Evolutionary conservation across 2,113 vertebrate genomes (phyloP).

Genomic region (Pedetes capensis): DNA sequence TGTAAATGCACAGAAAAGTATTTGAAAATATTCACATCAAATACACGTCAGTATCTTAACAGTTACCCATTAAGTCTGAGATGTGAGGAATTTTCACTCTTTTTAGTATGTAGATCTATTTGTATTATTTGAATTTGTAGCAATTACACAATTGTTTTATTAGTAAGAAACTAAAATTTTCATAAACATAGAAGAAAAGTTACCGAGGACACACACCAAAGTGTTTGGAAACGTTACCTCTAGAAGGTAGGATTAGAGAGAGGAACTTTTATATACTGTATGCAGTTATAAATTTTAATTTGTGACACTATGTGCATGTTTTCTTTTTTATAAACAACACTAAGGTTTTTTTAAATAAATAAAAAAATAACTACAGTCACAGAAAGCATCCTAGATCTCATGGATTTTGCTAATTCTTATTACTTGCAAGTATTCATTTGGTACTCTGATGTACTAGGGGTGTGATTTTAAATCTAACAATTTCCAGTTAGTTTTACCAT

Average conservation of each 20-base stretch:
- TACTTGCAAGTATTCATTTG: neutral
- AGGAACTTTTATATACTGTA: neutral
- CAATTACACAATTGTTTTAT: neutral
- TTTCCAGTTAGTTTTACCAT: conserved; percentile 17
- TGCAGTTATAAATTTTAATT: neutral
- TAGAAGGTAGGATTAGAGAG: neutral
- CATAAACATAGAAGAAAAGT: neutral
- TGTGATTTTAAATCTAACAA: neutral
- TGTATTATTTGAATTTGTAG: neutral
- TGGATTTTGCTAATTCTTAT: neutral
- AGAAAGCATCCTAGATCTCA: neutral
- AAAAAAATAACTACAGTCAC: neutral
- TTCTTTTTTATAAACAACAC: neutral
- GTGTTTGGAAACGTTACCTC: neutral
- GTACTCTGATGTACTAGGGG: neutral
- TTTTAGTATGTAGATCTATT: neutral
- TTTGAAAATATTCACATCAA: conserved; percentile 38
- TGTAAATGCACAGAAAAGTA: conserved; percentile 15
- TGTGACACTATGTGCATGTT: neutral
- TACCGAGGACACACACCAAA: neutral
- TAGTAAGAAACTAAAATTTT: neutral
- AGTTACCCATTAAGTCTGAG: neutral
- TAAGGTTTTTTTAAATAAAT: neutral
- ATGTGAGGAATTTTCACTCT: neutral
- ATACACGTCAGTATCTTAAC: neutral